Percentiles rank a stretch among this genome's conserved stretches.
phyloP scores from a whole-genome alignment of 1,140 invertebrate species.

The Drusus annulatus region DNA sequence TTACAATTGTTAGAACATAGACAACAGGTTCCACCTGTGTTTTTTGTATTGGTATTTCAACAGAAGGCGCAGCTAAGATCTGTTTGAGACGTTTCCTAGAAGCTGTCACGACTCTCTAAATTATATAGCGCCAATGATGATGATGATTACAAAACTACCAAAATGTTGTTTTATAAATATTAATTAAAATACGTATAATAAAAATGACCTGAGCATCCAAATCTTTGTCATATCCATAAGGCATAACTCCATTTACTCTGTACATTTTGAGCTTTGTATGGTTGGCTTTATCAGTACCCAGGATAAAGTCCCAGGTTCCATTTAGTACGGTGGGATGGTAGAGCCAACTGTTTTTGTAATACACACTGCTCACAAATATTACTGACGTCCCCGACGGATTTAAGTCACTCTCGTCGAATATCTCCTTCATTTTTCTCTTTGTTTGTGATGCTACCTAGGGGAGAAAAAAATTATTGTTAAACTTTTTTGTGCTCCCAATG shows the following conservation, averaged over 20 bases:
- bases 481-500: too few species aligned
- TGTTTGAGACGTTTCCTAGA: too few species aligned
- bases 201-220: slow-evolving; percentile 65
- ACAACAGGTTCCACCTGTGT: too few species aligned
- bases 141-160: too few species aligned
- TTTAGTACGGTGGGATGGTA: slow-evolving; percentile 67
- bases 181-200: too few species aligned
- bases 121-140: too few species aligned
- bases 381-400: slow-evolving; percentile 66
- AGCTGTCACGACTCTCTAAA: too few species aligned
- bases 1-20: too few species aligned
- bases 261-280: slow-evolving; percentile 62
- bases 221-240: slow-evolving; percentile 63
- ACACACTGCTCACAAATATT: slow-evolving; percentile 85
- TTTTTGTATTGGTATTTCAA: too few species aligned
- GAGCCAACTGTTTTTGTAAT: slow-evolving; percentile 80
- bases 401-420: slow-evolving; percentile 52
- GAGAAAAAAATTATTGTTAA: too few species aligned
- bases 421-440: slow-evolving; percentile 45
- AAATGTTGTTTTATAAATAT: too few species aligned
- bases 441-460: slow-evolving; percentile 9
- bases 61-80: too few species aligned
- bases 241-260: slow-evolving; percentile 67
- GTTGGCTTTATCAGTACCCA: slow-evolving; percentile 42
- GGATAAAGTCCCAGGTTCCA: slow-evolving; percentile 62